phyloP scores from a whole-genome alignment of 2,797 vertebrate species.

The Neosalanx taihuensis region DNA sequence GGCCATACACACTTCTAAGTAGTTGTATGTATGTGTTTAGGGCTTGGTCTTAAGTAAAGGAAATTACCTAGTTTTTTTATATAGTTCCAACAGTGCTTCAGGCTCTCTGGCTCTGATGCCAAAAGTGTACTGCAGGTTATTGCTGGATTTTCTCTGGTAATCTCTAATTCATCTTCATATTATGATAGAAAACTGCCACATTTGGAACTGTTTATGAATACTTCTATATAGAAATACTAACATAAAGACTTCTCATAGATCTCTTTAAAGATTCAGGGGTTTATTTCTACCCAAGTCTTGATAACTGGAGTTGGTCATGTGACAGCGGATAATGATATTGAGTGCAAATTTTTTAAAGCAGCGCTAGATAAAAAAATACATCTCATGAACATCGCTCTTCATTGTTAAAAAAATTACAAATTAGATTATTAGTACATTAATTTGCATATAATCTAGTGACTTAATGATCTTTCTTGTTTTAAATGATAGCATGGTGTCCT shows the following conservation, averaged over 20 bases:
- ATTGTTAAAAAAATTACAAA: not conserved
- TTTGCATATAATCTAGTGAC: slow-evolving; percentile 4
- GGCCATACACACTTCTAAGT: not conserved
- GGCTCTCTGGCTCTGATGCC: slow-evolving; percentile 36
- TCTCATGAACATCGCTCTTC: too few relatives aligned
- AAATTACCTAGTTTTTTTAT: slow-evolving; percentile 38
- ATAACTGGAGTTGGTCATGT: too few relatives aligned
- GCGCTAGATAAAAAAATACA: too few relatives aligned
- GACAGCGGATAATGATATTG: too few relatives aligned
- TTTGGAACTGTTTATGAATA: slow-evolving; percentile 8
- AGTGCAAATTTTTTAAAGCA: not conserved
- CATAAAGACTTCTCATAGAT: not conserved
- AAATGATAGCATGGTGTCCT: not conserved
- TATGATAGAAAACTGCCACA: slow-evolving; percentile 27
- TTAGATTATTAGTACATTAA: not conserved
- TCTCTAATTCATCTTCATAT: slow-evolving; percentile 30
- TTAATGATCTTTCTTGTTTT: not conserved
- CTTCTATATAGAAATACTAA: too few relatives aligned
- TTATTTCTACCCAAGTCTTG: too few relatives aligned
- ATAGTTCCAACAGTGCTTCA: slow-evolving; percentile 32
- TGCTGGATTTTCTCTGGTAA: slow-evolving; percentile 43
- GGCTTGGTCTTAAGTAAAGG: slow-evolving; percentile 32
- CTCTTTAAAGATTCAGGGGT: too few relatives aligned
- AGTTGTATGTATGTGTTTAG: slow-evolving; percentile 25
- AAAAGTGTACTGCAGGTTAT: slow-evolving; percentile 51